Conservation (phyloP, 1,140 invertebrate species). For the Anastatus disparis region DNA sequence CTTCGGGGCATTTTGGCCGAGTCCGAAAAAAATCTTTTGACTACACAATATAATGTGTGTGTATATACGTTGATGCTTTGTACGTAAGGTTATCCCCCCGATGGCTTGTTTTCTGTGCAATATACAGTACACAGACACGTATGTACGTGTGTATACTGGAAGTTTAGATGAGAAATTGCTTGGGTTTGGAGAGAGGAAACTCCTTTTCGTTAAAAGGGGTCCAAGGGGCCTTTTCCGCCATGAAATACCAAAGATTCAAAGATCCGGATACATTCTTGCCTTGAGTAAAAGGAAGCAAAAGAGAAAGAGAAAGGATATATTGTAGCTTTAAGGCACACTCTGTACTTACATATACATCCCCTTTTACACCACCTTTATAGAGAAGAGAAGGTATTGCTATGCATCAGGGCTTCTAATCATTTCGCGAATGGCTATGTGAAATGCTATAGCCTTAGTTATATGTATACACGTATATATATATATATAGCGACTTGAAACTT, state of each 20-base stretch:
- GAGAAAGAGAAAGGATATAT: too few relatives aligned
- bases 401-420: constrained; percentile 7
- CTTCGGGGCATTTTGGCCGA: not conserved
- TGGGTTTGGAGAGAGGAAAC: constrained; percentile 2
- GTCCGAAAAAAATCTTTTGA: constrained; percentile 20
- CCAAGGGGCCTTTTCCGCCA: constrained; percentile 7
- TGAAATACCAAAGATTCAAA: constrained; percentile 31
- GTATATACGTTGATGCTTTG: too few relatives aligned
- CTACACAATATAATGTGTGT: too few relatives aligned
- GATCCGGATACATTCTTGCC: constrained; percentile 22
- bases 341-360: too few relatives aligned
- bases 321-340: too few relatives aligned
- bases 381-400: constrained; percentile 4
- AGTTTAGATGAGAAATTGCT: constrained; percentile 36
- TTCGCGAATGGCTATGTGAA: not conserved
- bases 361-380: not conserved
- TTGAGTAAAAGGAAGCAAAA: too few relatives aligned
- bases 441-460: too few relatives aligned
- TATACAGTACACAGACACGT: not conserved
- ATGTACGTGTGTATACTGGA: not conserved
- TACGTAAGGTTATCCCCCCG: too few relatives aligned
- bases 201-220: too few relatives aligned
- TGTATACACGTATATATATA: too few relatives aligned
- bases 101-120: not conserved
- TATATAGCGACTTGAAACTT: too few relatives aligned